Evolutionary conservation across 1,140 invertebrate species (phyloP).

Genomic region (Halesus radiatus): DNA sequence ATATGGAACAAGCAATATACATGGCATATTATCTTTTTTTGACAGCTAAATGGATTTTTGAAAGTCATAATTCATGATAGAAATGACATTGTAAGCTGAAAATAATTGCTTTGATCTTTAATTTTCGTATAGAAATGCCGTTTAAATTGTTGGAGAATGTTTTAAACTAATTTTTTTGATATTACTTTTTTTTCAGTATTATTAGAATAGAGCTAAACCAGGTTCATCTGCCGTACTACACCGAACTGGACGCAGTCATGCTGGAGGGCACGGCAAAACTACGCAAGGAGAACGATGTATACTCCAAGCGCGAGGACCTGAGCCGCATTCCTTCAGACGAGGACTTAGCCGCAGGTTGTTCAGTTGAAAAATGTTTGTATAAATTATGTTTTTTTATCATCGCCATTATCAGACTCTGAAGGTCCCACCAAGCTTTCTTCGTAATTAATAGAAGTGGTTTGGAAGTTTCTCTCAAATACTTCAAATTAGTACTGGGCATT

Average conservation of each 20-base stretch:
- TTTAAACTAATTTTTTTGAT: too few relatives aligned
- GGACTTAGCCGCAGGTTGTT: conserved; percentile 3
- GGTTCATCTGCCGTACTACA: conserved; percentile 84
- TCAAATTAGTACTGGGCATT: too few relatives aligned
- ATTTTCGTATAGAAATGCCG: too few relatives aligned
- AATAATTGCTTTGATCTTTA: too few relatives aligned
- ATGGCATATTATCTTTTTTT: too few relatives aligned
- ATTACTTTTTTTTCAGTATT: conserved; percentile 69
- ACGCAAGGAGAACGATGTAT: conserved; percentile 28
- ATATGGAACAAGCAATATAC: too few relatives aligned
- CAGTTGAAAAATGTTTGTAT: conserved; percentile 39
- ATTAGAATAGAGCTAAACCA: conserved; percentile 90
- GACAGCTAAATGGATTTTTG: too few relatives aligned
- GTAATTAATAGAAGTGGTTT: neutral
- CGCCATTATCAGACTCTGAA: neutral
- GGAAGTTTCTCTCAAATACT: neutral
- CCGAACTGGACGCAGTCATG: conserved; percentile 88
- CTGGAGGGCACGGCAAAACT: conserved; percentile 72
- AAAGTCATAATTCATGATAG: too few relatives aligned
- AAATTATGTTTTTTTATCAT: neutral
- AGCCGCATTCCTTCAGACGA: conserved; percentile 40
- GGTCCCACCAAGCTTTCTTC: too few relatives aligned
- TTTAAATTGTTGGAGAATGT: too few relatives aligned
- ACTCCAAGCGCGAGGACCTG: conserved; percentile 36
- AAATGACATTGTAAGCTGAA: too few relatives aligned